Evolutionary conservation across 2,113 vertebrate genomes (phyloP), one percentile per base, ranked within the genome.

Genomic region (Camelus bactrianus): DNA sequence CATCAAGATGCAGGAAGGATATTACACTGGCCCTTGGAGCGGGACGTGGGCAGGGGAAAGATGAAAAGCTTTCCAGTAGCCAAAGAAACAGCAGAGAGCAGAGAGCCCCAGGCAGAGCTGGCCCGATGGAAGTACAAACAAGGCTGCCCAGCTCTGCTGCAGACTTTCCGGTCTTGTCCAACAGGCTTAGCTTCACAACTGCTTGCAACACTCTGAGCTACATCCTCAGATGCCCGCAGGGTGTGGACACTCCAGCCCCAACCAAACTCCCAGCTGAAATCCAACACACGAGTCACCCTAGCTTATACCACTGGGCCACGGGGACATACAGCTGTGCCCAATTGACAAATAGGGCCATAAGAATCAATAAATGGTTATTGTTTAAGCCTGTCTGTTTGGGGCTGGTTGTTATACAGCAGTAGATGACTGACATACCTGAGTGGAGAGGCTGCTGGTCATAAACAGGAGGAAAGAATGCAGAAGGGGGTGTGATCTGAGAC

Each of bases 141-240:
- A 1, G 4, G 22, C 9, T 0, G 0, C 20, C 3, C 4, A 3
- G 24, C 1, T 12, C 2, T 5, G 50, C n/a, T 1, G 0, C 7
- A 19, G 12, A 8, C 1, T n/a, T 52, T 26, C 15, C 6, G 12
- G 32, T 28, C 60, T 76, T 58, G 20, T 38, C 42, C 4, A 6
- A 30, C 11, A 7, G n/a, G 38, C 76, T 60, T 28, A 4, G 10
- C 32, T 35, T 64, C 28, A 28, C 2, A 8, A 38, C 64, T 26
- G 20, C 20, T 2, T 0, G 16, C 1, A 11, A 8, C 52, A 1
- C 14, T 17, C 64, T 13, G 7, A 6, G 48, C 35, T 16, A 1
- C 16, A 1, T 62, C 30, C 65, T 19, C 5, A 5, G 35, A 24
- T 0, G 42, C 19, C 11, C 69, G 1, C 5, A 1, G 11, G 19